Base-by-base conservation (phyloP, 2,888 invertebrate genomes). In the Limenitis camilla region DNA sequence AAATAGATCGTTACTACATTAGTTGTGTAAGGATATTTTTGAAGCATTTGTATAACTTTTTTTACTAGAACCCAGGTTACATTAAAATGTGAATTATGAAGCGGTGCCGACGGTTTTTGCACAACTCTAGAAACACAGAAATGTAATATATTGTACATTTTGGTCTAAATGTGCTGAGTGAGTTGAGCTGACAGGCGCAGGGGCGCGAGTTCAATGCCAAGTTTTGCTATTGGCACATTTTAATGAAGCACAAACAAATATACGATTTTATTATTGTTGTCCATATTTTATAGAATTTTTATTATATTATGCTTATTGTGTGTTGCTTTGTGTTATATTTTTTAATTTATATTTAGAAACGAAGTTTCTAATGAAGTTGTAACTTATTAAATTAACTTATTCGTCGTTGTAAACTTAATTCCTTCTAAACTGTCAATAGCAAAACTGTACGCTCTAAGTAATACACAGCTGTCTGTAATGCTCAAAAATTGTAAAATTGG, bases 111-210 rank as follows among this genome's bases (percentile, higher is more conserved):
- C 71, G 82, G 53, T 81, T 83, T 79, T 78, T 78, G 84, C 84
- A 84, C 83, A 78, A 71, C 81, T 82, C 81, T 83, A 83, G 72
- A 77, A 81, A 76, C 83, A 83, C 81, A 71, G 74, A 71, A 76
- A 81, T 87, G 86, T 87, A 87, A 83, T 84, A 85, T 86, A 87
- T 86, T 87, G 86, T 87, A 87, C 86, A 86, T 85, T 84, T 83
- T 85, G 81, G 85, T 81, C 78, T 86, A 85, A 82, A 83, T 82
- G 84, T 84, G 85, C 83, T 78, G 84, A 79, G 84, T 84, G 85
- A 78, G 72, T 76, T 78, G 85, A 84, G 84, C 84, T 71, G 81
- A 81, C 85, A 83, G 35, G 35, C 35, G 35, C 35, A n/a, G 35
- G 35, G 44, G 36, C 36, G 19, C 35, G 36, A 11, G 83, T 74